These are phyloP conservation scores for Ormyrus nitidulus DNA, from an alignment of 2,888 invertebrate genomes.

Conservation along the genomic window DNA sequence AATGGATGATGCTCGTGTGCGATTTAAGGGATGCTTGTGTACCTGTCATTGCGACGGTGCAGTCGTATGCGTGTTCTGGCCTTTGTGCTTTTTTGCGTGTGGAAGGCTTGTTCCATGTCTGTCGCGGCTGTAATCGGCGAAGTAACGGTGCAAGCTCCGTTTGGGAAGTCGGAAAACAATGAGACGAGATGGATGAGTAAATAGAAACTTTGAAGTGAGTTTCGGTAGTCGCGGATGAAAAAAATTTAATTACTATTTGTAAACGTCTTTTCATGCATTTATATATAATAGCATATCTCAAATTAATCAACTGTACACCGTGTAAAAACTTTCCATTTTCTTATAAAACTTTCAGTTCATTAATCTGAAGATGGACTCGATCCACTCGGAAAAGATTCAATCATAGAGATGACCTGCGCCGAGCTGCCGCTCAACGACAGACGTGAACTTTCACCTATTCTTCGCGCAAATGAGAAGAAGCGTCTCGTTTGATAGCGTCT, in stretches of 20 bases:
- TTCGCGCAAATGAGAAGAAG: constrained; percentile 53
- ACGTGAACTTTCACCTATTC: constrained; percentile 45
- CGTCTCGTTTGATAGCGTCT: constrained; percentile 46
- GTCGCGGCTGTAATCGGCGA: constrained; percentile 34
- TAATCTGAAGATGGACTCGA: background rate
- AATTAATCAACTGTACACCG: background rate
- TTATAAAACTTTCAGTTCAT: background rate
- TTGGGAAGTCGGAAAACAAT: constrained; percentile 8
- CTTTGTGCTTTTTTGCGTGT: constrained; percentile 23
- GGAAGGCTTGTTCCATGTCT: background rate
- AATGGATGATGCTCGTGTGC: constrained; percentile 71
- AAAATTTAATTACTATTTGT: constrained; percentile 28
- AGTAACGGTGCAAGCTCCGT: constrained; percentile 32
- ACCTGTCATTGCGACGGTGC: constrained; percentile 26
- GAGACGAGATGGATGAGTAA: constrained; percentile 55
- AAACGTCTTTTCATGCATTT: background rate
- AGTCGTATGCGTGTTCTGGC: background rate
- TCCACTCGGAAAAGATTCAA: constrained; percentile 45
- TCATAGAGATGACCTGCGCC: background rate
- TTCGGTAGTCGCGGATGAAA: background rate
- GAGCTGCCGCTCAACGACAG: background rate
- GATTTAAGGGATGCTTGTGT: constrained; percentile 3
- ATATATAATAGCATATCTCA: background rate
- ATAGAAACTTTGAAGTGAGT: background rate
- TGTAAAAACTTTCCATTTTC: background rate